Conservation (phyloP, 2,797 vertebrate species). For the Uromys caudimaculatus region DNA sequence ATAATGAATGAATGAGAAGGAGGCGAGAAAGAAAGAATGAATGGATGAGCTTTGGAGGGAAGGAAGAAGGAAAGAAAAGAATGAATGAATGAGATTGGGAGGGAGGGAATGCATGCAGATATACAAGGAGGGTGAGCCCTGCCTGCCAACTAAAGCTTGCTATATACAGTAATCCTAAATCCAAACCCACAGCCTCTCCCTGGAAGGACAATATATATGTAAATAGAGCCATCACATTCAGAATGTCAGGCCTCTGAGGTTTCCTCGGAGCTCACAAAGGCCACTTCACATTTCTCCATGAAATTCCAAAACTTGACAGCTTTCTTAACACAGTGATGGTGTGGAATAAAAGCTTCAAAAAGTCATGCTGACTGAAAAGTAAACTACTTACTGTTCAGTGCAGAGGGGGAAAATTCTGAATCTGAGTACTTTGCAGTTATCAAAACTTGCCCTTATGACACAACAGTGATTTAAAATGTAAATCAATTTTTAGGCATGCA, state of each 20-base stretch:
- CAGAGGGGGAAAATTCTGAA: slow-evolving; percentile 38
- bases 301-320: slow-evolving; percentile 82
- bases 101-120: background rate
- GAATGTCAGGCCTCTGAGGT: slow-evolving; percentile 81
- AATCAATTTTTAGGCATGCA: background rate
- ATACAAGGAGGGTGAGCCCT: background rate
- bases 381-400: slow-evolving; percentile 65
- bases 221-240: slow-evolving; percentile 76
- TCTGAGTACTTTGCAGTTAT: slow-evolving; percentile 38
- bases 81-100: background rate
- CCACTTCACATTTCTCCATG: slow-evolving; percentile 80
- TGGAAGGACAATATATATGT: slow-evolving; percentile 79
- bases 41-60: background rate
- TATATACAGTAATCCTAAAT: slow-evolving; percentile 46
- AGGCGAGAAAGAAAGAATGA: slow-evolving; percentile 41
- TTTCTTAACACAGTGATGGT: slow-evolving; percentile 76
- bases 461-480: slow-evolving; percentile 68
- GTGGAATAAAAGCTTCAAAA: slow-evolving; percentile 75
- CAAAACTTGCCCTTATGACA: slow-evolving; percentile 28
- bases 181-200: slow-evolving; percentile 51
- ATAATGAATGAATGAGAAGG: background rate
- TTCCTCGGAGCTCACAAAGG: slow-evolving; percentile 75
- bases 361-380: slow-evolving; percentile 72
- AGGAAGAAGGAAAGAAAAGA: background rate
- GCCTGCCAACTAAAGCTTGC: background rate